Base-by-base conservation (phyloP, 2,888 invertebrate genomes). In the Melangyna quadrimaculata region DNA sequence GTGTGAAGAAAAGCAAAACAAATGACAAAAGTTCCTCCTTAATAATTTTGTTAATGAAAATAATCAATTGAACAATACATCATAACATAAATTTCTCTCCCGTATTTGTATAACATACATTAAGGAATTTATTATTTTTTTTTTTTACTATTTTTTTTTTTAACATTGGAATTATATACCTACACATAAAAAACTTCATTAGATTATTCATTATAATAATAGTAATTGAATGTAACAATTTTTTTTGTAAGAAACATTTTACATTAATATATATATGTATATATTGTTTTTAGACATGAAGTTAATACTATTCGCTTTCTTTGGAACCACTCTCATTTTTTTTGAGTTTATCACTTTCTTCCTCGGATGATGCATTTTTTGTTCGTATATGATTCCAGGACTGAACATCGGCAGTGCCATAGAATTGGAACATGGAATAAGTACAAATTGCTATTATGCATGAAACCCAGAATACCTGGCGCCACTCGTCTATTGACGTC, bases 361-460 rank as follows among this genome's bases (percentile, higher is more conserved):
- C 89, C 51, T 89, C 89, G 27, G 80, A 82, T 10, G 75, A 73
- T 2, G 75, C 40, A 27, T 86, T 75, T 27, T 69, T 82, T 32
- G 29, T 69, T 61, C 87, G 63, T n/a, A 72, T 67, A 75, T 83
- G 86, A 88, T 92, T 92, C 92, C 92, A 92, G 17, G 88, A 70
- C 89, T 92, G 92, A 72, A 94, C 93, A 55, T 95, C 94, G 27
- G 94, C 94, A 0, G 95, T 95, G 5, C 95, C 95, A 90, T 94
- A 95, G 55, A 95, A 92, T 91, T 95, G 95, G 89, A 94, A 95
- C 59, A 94, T 92, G 1, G 94, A 88, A 89, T 95, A 95, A 0
- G 95, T 95, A 14, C 92, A 91, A 69, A 94, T 93, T 0, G 94
- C 93, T 9, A 95, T 93, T 55, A 93, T 91, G 4, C 94, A 93